These are phyloP conservation scores for Geococcyx californianus DNA, from an alignment of 2,113 vertebrate genomes.

Conservation along the genomic window DNA sequence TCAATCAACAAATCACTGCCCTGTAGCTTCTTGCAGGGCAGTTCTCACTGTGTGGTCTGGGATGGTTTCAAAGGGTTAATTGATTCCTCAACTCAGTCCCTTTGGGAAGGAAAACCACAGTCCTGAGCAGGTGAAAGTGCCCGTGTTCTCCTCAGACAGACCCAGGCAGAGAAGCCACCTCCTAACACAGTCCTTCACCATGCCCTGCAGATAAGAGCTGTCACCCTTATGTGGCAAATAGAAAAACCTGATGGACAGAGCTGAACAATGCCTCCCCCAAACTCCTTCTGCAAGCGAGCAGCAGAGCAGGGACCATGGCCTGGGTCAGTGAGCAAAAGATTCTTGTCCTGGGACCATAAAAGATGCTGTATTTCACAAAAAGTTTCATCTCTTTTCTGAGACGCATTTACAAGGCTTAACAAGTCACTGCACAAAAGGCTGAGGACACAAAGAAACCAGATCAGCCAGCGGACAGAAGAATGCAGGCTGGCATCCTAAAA, in stretches of 20 bases:
- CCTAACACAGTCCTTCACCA: no score
- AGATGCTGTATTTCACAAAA: no score
- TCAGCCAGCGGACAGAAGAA: background rate
- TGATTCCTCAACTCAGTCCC: accelerated
- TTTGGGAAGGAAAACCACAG: background rate
- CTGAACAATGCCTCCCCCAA: background rate
- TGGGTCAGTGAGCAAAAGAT: accelerated
- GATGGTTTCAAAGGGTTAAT: background rate
- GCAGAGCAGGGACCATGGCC: background rate
- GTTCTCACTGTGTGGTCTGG: accelerated
- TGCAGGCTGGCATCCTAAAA: background rate
- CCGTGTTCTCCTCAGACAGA: background rate
- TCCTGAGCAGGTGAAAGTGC: accelerated
- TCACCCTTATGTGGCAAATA: background rate
- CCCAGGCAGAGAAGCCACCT: background rate
- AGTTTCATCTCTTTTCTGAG: background rate
- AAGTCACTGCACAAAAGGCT: background rate
- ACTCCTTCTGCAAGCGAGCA: background rate
- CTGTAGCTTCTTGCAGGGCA: accelerated
- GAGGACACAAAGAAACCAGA: background rate
- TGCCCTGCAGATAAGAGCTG: background rate
- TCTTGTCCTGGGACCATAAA: background rate
- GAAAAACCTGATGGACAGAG: background rate
- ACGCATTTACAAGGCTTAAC: background rate
- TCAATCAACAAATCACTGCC: background rate